A percentile compares a stretch with the other conserved stretches of the same genome.
Conservation (phyloP, 2,888 invertebrate species). For the Axea sp. region DNA sequence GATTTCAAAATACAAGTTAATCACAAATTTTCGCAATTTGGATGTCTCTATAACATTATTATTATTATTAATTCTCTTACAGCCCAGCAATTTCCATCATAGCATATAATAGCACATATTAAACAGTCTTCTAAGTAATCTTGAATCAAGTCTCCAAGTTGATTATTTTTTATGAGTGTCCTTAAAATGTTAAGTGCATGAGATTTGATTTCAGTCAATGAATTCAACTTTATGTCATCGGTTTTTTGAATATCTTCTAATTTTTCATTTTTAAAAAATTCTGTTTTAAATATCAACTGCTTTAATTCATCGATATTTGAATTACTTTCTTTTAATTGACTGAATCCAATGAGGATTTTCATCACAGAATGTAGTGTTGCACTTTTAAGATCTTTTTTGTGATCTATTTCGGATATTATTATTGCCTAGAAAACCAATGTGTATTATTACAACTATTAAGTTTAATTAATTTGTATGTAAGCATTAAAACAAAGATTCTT, state of each 20-base stretch:
- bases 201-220: conserved; percentile 81
- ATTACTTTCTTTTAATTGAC: conserved; percentile 64
- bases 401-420: conserved; percentile 86
- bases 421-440: conserved; percentile 86
- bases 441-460: no score
- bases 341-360: conserved; percentile 72
- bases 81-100: conserved; percentile 88
- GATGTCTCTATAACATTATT: no score
- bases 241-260: not conserved
- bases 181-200: conserved; percentile 94
- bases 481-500: conserved; percentile 34
- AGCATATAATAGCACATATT: conserved; percentile 86
- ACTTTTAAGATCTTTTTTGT: conserved; percentile 80
- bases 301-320: conserved; percentile 62
- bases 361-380: conserved; percentile 72
- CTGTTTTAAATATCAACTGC: conserved; percentile 66
- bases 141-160: conserved; percentile 86
- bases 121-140: conserved; percentile 86
- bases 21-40: no score
- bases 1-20: no score
- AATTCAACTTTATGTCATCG: conserved; percentile 11
- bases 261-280: conserved; percentile 64
- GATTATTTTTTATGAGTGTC: conserved; percentile 88
- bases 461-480: no score
- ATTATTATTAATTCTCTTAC: conserved; percentile 80